Evolutionary conservation across 2,797 vertebrate species (phyloP).

Genomic region (Schizopygopsis pylzovi): DNA sequence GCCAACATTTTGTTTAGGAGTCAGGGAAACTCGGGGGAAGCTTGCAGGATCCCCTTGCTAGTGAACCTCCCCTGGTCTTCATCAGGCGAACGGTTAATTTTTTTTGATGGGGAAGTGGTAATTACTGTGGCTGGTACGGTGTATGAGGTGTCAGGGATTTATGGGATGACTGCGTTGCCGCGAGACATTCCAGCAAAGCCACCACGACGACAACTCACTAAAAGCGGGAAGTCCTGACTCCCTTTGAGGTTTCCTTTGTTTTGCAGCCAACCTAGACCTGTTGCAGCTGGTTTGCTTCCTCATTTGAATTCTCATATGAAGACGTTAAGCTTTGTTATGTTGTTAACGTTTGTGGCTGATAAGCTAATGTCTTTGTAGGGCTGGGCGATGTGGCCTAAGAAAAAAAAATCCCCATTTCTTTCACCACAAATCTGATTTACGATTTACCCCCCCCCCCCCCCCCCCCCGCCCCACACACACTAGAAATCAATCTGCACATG

Average conservation of each 20-base stretch:
- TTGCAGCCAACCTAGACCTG: slow-evolving; percentile 50
- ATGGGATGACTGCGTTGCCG: slow-evolving; percentile 15
- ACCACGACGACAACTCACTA: slow-evolving; percentile 38
- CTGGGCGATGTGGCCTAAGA: too few relatives aligned
- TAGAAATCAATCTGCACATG: too few relatives aligned
- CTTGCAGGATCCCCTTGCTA: slow-evolving; percentile 31
- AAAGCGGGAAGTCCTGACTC: slow-evolving; percentile 47
- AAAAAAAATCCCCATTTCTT: too few relatives aligned
- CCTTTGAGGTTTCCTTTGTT: slow-evolving; percentile 46
- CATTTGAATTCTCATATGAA: slow-evolving; percentile 45
- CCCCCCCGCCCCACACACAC: too few relatives aligned
- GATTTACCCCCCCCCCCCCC: too few relatives aligned
- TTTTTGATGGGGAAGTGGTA: slow-evolving; percentile 41
- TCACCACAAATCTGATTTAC: too few relatives aligned
- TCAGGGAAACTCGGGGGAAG: slow-evolving; percentile 38
- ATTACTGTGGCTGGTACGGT: slow-evolving; percentile 15
- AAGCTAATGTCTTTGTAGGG: background rate
- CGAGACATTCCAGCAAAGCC: slow-evolving; percentile 41
- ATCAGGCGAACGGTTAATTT: slow-evolving; percentile 2
- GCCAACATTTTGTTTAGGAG: slow-evolving; percentile 48
- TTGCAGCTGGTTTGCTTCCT: slow-evolving; percentile 58
- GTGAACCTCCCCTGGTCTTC: slow-evolving; percentile 10
- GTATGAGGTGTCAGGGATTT: slow-evolving; percentile 44
- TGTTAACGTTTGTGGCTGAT: background rate
- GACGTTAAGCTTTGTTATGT: slow-evolving; percentile 33